Base-by-base conservation (phyloP, 2,113 vertebrate species). In the Tursiops truncatus region DNA sequence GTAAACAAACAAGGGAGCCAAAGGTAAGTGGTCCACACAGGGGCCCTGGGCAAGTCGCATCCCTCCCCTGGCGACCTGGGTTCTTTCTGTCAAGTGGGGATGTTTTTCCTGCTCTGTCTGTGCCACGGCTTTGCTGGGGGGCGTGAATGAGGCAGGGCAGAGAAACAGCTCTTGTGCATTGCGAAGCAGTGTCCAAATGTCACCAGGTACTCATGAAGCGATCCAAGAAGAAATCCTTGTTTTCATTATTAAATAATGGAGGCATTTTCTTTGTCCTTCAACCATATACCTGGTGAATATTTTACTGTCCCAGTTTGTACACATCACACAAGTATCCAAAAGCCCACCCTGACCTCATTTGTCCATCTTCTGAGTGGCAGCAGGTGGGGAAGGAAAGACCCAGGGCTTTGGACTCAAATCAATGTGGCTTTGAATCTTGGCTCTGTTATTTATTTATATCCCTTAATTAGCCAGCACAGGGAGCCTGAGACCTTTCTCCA, bases 371-470 rank as follows among this genome's bases (percentile, higher is more conserved):
- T 31, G 41, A 74, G 50, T 5, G 13, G 63, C 33, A 80, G 21
- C n/a, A 63, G 47, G 18, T 3, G 0, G 6, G 10, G 38, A 47
- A 89, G 41, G 38, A 92, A 50, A 25, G 38, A 58, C 23, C 26
- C 9, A 73, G 76, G 56, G 65, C 90, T 91, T 91, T 83, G 58
- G 71, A 87, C 50, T 31, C 5, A 26, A 68, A 79, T n/a, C 70
- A 21, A 14, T 23, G 33, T 15, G 38, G 44, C 36, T 68, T 80
- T 76, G 73, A 81, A 41, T 85, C 53, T 60, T 76, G 79, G 44
- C 80, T 70, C 26, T 74, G 62, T 41, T 41, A 21, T 70, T 36
- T 36, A 44, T 56, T 36, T 33, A 44, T 56, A 67, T 18, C 6
- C 13, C 36, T 58, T 38, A 33, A 28, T 81, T 58, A 56, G 50